phyloP scores from a whole-genome alignment of 2,888 invertebrate genomes.

The Girardia tigrina region DNA sequence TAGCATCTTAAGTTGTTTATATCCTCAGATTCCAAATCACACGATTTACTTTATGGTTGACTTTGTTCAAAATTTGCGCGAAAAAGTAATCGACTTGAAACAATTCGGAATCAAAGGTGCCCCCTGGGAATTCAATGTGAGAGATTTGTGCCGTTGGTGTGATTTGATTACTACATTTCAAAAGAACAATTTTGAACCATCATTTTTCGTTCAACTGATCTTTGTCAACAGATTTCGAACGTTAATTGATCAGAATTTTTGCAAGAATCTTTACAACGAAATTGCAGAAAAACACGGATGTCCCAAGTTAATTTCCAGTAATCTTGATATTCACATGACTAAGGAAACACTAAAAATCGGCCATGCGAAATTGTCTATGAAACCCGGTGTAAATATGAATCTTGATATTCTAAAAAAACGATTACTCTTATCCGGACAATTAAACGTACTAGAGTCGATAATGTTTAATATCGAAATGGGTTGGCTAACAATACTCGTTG shows the following conservation, averaged over 20 bases:
- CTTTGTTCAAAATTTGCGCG: slow-evolving; percentile 59
- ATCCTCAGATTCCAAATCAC: slow-evolving; percentile 56
- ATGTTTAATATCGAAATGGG: slow-evolving; percentile 43
- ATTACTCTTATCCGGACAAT: neutral
- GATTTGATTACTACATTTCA: slow-evolving; percentile 55
- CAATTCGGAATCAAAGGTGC: slow-evolving; percentile 67
- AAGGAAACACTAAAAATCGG: neutral
- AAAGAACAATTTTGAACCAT: neutral
- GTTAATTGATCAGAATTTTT: slow-evolving; percentile 21
- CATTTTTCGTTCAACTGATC: slow-evolving; percentile 6
- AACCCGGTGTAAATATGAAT: neutral
- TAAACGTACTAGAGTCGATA: neutral
- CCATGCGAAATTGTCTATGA: neutral
- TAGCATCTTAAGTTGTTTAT: slow-evolving; percentile 59
- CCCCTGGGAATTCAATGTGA: slow-evolving; percentile 90
- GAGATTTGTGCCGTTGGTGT: slow-evolving; percentile 85
- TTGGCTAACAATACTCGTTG: slow-evolving; percentile 76
- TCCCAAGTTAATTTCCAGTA: neutral
- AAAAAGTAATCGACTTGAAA: slow-evolving; percentile 41
- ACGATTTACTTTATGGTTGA: slow-evolving; percentile 62
- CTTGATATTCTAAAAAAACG: neutral
- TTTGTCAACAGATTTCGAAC: slow-evolving; percentile 37
- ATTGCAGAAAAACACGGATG: neutral
- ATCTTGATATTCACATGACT: neutral
- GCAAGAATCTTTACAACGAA: neutral